Evolutionary conservation across 2,888 invertebrate species (phyloP), one percentile per base, ranked within the genome.

Genomic region (Pammene aurita): DNA sequence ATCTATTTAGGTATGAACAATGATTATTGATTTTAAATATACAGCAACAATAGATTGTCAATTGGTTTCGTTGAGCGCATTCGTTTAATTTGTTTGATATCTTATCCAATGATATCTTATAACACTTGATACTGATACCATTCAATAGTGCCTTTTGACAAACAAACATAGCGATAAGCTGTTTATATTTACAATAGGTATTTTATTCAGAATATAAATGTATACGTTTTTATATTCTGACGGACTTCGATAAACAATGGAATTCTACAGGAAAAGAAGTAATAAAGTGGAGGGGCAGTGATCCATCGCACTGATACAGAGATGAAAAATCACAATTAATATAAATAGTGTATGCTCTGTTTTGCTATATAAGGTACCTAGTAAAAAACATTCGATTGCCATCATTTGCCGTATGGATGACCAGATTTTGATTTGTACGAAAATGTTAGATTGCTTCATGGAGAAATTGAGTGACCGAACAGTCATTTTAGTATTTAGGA

Each of bases 41-140:
- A 18, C 18, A 41, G 14, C 11, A 16, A n/a, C 18, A 62, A 11
- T 62, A 13, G 13, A 16, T 10, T 38, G 18, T 62, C 50, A 10
- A 62, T 52, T 41, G 41, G 16, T 41, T 41, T 26, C 26, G 18
- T 52, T 26, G 18, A 18, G 48, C 18, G 18, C 61, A 44, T 26
- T 44, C 41, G 62, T 41, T 62, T 62, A 62, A 62, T 62, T 52
- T 52, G 50, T 52, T 18, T 18, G 18, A 16, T 50, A 62, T 10
- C 50, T 50, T 62, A 62, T 62, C 62, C 2, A 2, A 1, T 26
- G 26, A 26, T 26, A 26, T 9, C 26, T 18, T 44, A 58, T 58
- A 58, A 34, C 58, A 44, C 58, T 44, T 26, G 44, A 41, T 13
- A 41, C 44, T 16, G 57, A 13, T 52, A 42, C 7, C 38, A 4